Base-by-base conservation (phyloP, 2,888 invertebrate genomes). In the Cynaeus angustus region DNA sequence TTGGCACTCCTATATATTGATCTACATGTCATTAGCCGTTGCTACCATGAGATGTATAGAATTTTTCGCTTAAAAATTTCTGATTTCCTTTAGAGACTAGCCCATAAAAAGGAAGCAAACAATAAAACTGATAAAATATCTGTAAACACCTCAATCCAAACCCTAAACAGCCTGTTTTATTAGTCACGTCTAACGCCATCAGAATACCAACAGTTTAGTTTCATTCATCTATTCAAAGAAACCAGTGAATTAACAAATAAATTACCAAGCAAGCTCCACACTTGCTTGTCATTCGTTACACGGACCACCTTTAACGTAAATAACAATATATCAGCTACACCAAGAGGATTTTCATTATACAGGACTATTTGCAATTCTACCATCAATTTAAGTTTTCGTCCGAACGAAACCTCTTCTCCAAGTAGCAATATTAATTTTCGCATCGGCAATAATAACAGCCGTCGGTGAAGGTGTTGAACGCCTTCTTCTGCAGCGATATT, bases 381-480 rank as follows among this genome's bases (percentile, higher is more conserved):
- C 43, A 13, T 43, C 43, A 55, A 55, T 16, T 6, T 7, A 28
- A n/a, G 13, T 41, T 59, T 43, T 45, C 28, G 45, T 45, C 59
- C 26, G 43, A 3, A n/a, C 58, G 41, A 58, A n/a, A n/a, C 43
- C 56, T 14, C 12, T 8, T 16, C n/a, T 8, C 26, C 26, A n/a
- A 28, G 38, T 50, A 50, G 50, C 30, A 37, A 37, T 48, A 62
- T 62, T 62, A 65, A 65, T 65, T 65, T 56, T 66, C 56, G 14
- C 55, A 10, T 33, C 53, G 55, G 45, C 65, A 69, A 52, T 77
- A 76, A 79, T 77, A 77, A 76, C 78, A 72, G 74, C 74, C 73
- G 76, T 75, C 74, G 70, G 55, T 48, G 61, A 69, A 78, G 76
- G 79, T 79, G 77, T 79, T 76, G 78, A 79, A 65, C 77, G 74